phyloP scores from a whole-genome alignment of 2,888 invertebrate species.

The Noctua pronuba region DNA sequence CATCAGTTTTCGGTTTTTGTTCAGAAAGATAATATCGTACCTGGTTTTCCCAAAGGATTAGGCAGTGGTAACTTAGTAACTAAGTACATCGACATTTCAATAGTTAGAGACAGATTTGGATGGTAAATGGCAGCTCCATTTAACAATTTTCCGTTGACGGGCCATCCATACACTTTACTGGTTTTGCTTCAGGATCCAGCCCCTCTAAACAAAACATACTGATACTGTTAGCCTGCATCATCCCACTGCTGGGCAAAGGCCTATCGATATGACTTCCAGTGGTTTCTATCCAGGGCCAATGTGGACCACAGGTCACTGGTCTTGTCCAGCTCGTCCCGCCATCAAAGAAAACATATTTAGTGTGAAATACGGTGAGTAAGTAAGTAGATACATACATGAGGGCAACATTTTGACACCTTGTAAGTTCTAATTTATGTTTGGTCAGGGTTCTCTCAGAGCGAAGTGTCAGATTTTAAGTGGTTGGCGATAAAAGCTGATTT shows the following conservation, averaged over 20 bases:
- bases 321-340: neutral
- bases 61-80: neutral
- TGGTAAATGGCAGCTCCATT: neutral
- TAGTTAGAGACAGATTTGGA: neutral
- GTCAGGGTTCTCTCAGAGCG: neutral
- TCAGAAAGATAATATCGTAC: neutral
- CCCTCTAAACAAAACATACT: neutral
- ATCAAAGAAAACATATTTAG: neutral
- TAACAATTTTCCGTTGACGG: neutral
- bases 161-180: neutral
- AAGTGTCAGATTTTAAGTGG: slow-evolving; percentile 10
- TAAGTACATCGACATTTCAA: neutral
- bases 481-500: neutral
- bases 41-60: neutral
- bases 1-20: neutral
- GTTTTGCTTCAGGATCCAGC: neutral
- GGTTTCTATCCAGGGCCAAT: too few species aligned
- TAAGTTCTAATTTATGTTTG: slow-evolving; percentile 21
- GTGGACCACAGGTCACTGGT: too few species aligned
- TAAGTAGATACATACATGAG: neutral
- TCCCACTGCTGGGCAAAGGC: too few species aligned
- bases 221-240: too few species aligned
- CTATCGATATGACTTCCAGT: too few species aligned
- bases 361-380: neutral
- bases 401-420: slow-evolving; percentile 9